Percentiles rank a stretch among this genome's conserved stretches.
Conservation (phyloP, 2,113 vertebrate genomes). For the Hydrochoerus hydrochaeris region DNA sequence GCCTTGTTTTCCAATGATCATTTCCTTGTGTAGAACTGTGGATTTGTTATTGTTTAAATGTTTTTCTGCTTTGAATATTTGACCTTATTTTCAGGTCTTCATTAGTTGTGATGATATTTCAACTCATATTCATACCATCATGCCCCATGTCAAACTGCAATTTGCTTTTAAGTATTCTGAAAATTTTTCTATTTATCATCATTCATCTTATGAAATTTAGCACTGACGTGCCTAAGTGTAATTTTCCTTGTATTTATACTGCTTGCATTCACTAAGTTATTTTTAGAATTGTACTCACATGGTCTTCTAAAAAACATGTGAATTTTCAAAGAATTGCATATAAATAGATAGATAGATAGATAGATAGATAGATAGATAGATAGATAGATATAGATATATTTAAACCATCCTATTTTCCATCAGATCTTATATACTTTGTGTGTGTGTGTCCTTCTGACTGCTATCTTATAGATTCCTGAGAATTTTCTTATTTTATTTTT, state of each 20-base stretch:
- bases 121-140: not conserved
- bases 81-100: not conserved
- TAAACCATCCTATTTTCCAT: not conserved
- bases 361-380: too few relatives aligned
- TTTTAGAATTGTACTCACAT: not conserved
- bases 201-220: not conserved
- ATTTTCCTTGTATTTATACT: constrained; percentile 20
- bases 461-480: not conserved
- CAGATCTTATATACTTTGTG: not conserved
- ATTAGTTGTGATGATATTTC: constrained; percentile 8
- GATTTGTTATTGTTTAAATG: not conserved
- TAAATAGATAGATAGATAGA: too few relatives aligned
- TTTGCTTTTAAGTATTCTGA: not conserved
- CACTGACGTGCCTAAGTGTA: not conserved
- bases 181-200: not conserved
- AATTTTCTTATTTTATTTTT: constrained; percentile 9
- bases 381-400: too few relatives aligned
- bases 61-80: not conserved
- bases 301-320: not conserved
- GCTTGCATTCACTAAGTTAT: not conserved
- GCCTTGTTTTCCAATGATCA: not conserved
- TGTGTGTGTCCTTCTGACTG: not conserved
- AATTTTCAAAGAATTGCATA: not conserved
- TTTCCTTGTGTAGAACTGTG: not conserved
- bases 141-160: not conserved